These are phyloP conservation scores for Podabrus alpinus DNA, from an alignment of 2,888 invertebrate genomes.

Conservation along the genomic window DNA sequence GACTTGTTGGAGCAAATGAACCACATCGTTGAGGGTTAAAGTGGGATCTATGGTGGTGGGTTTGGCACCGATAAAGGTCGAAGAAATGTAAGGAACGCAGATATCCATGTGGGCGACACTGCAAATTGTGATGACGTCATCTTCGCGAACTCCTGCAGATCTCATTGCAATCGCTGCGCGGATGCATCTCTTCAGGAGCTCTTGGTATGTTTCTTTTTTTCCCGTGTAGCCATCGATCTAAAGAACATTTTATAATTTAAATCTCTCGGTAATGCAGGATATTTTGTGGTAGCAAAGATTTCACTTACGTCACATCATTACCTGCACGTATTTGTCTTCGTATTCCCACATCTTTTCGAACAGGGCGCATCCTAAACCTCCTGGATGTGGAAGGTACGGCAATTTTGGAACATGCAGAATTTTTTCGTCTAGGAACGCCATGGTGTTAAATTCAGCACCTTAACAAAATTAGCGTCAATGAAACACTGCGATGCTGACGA, in stretches of 20 bases:
- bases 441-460: neutral
- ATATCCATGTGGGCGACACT: conserved; percentile 3
- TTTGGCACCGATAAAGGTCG: conserved; percentile 6
- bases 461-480: neutral
- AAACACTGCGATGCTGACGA: neutral
- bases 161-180: conserved; percentile 6
- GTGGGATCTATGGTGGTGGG: conserved; percentile 6
- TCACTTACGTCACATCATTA: conserved; percentile 18
- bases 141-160: neutral
- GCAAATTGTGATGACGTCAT: conserved; percentile 11
- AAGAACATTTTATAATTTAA: neutral
- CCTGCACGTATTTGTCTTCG: conserved; percentile 44
- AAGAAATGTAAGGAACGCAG: conserved; percentile 9
- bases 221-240: conserved; percentile 15
- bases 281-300: neutral
- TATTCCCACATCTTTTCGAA: conserved; percentile 38
- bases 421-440: neutral
- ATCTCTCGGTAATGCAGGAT: neutral
- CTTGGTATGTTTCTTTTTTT: conserved; percentile 10
- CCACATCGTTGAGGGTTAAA: neutral
- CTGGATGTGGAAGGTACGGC: conserved; percentile 7
- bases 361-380: conserved; percentile 43
- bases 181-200: conserved; percentile 1
- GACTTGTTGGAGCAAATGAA: conserved; percentile 23
- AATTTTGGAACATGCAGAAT: conserved; percentile 8